Base-by-base conservation (phyloP, 2,113 vertebrate genomes). In the Ivindomyrus marchei region DNA sequence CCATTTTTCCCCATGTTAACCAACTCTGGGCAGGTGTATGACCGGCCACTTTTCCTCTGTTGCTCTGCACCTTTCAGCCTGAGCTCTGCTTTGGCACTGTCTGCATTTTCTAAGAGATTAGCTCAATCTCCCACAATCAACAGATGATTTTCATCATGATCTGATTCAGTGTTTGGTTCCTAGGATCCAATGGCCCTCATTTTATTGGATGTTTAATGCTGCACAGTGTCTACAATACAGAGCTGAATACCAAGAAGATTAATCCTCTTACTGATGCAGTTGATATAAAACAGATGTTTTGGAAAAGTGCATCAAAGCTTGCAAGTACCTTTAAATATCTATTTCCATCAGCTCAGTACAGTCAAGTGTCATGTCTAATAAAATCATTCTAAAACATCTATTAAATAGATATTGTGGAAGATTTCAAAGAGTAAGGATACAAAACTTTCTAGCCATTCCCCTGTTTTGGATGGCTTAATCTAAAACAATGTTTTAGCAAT, bases 11-110 rank as follows among this genome's bases (percentile, higher is more conserved):
- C 62, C 24, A 90, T 46, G 62, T 86, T 39, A 3, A 50, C 87
- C 93, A 92, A 31, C 93, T 92, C 91, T 62, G 90, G 88, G 92
- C 92, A 91, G 88, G 91, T 89, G 31, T 52, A 4, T 4, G 45
- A 21, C 47, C 36, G 21, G 49, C 31, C 27, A 24, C 10, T 21
- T 24, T 3, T 27, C 24, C 80, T 31, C 39, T 27, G 42, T 85
- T 85, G 42, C 53, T 13, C 10, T 85, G 42, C 39, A 11, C 52
- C 24, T 11, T 85, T 53, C 10, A 85, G 15, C 21, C 24, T 4
- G 24, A 15, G 39, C 52, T 89, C 77, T 8, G 21, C 3, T 15
- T 24, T 85, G 52, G 15, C 53, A 58, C 21, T 0, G 36, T 1
- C 39, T 46, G 52, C 19, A 10, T 45, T 88, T 11, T 46, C 49